phyloP scores from a whole-genome alignment of 2,888 invertebrate species.

The Cataglyphis altisquamis region DNA sequence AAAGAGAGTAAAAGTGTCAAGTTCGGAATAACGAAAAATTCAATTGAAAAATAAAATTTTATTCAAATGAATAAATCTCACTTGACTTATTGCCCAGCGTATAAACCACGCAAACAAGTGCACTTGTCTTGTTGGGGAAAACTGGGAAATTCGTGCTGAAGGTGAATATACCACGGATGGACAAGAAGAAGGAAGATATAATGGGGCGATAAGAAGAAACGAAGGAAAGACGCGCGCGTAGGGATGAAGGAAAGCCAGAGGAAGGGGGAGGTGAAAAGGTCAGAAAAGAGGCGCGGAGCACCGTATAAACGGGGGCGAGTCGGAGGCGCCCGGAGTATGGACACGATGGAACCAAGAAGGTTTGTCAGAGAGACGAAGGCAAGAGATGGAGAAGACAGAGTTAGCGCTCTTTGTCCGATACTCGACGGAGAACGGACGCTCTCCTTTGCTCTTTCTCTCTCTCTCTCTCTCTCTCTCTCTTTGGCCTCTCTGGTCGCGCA shows the following conservation, averaged over 20 bases:
- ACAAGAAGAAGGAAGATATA: slow-evolving; percentile 46
- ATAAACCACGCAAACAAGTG: neutral
- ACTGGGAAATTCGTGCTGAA: neutral
- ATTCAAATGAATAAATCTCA: neutral
- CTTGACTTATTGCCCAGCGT: neutral
- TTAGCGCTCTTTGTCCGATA: slow-evolving; percentile 83
- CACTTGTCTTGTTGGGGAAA: neutral
- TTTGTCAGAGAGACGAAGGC: slow-evolving; percentile 37
- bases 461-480: neutral
- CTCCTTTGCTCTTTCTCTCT: slow-evolving; percentile 61
- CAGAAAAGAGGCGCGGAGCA: slow-evolving; percentile 43
- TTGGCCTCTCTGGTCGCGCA: slow-evolving; percentile 71
- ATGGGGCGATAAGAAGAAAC: slow-evolving; percentile 40
- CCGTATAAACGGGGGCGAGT: slow-evolving; percentile 43
- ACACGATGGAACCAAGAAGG: slow-evolving; percentile 57
- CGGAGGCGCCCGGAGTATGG: slow-evolving; percentile 56
- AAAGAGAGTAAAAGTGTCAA: neutral
- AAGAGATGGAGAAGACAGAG: slow-evolving; percentile 61
- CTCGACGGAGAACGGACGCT: slow-evolving; percentile 80
- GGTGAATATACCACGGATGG: neutral
- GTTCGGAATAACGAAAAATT: neutral
- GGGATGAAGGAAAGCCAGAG: neutral
- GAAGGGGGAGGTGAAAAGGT: slow-evolving; percentile 24
- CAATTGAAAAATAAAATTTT: neutral
- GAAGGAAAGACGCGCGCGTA: slow-evolving; percentile 34